Conservation (phyloP, 2,797 vertebrate species). For the Anguilla pacifica region DNA sequence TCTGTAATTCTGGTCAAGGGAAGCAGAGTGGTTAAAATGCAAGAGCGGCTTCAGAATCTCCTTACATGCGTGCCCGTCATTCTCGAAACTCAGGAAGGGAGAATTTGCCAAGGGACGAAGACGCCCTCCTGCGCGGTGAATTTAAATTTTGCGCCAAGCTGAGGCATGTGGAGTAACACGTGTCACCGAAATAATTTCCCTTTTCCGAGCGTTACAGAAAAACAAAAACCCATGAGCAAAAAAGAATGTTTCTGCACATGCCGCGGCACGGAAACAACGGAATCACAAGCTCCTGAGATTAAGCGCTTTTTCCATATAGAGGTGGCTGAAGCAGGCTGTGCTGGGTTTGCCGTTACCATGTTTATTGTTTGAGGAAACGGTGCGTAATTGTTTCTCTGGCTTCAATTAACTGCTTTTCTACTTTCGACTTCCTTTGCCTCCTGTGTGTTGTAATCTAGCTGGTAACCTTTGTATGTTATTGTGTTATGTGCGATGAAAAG, state of each 20-base stretch:
- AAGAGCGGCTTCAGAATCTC: neutral
- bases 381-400: conserved; percentile 30
- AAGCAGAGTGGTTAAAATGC: neutral
- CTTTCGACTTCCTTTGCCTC: conserved; percentile 42
- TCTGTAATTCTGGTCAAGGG: neutral
- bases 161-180: conserved; percentile 69
- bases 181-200: conserved; percentile 48
- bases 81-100: conserved; percentile 24
- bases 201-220: conserved; percentile 54
- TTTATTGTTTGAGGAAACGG: conserved; percentile 32
- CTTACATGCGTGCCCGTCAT: neutral
- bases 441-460: conserved; percentile 32
- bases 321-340: conserved; percentile 33
- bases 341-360: conserved; percentile 42
- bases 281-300: conserved; percentile 68
- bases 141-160: conserved; percentile 70
- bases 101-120: conserved; percentile 48
- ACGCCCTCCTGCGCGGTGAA: conserved; percentile 62
- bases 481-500: neutral
- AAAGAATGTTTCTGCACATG: conserved; percentile 71
- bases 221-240: conserved; percentile 67
- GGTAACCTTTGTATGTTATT: neutral
- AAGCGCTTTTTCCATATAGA: conserved; percentile 58
- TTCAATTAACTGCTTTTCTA: conserved; percentile 51
- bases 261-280: conserved; percentile 69